These are phyloP conservation scores for Nephrocerus scutellatus DNA, from an alignment of 2,888 invertebrate genomes.

Conservation along the genomic window DNA sequence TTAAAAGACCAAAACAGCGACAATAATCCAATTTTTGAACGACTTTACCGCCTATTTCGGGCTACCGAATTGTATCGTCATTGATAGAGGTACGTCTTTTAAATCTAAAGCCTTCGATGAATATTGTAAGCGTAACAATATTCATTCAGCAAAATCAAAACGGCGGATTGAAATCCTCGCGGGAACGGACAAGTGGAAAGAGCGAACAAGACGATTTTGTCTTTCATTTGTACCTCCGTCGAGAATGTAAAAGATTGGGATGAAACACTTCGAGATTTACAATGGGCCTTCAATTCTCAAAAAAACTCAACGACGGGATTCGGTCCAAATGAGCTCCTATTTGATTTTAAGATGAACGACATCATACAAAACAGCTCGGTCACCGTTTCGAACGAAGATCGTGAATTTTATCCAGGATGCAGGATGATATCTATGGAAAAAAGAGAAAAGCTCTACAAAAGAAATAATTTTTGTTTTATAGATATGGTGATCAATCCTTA, in stretches of 20 bases:
- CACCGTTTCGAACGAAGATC: too few species aligned
- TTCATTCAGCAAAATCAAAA: too few species aligned
- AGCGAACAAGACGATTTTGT: background rate
- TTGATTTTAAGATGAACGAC: too few species aligned
- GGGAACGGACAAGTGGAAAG: too few species aligned
- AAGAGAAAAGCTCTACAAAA: too few species aligned
- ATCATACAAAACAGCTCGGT: too few species aligned
- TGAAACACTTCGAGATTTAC: background rate
- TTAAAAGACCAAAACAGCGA: conserved; percentile 17
- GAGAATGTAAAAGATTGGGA: conserved; percentile 2
- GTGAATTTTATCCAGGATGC: too few species aligned
- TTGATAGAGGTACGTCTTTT: conserved; percentile 19
- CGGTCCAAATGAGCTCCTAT: too few species aligned
- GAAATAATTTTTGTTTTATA: too few species aligned
- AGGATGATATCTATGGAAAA: too few species aligned
- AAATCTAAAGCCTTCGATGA: conserved; percentile 19
- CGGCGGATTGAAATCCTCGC: too few species aligned
- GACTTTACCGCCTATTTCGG: conserved; percentile 20
- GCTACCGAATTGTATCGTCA: conserved; percentile 15
- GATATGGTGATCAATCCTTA: too few species aligned
- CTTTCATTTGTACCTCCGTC: background rate
- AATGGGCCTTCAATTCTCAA: conserved; percentile 1
- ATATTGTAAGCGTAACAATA: conserved; percentile 8
- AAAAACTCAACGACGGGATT: conserved; percentile 1
- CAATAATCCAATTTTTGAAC: conserved; percentile 15